These are phyloP conservation scores for Uropsilus gracilis DNA, from an alignment of 2,113 vertebrate species.

Conservation along the genomic window DNA sequence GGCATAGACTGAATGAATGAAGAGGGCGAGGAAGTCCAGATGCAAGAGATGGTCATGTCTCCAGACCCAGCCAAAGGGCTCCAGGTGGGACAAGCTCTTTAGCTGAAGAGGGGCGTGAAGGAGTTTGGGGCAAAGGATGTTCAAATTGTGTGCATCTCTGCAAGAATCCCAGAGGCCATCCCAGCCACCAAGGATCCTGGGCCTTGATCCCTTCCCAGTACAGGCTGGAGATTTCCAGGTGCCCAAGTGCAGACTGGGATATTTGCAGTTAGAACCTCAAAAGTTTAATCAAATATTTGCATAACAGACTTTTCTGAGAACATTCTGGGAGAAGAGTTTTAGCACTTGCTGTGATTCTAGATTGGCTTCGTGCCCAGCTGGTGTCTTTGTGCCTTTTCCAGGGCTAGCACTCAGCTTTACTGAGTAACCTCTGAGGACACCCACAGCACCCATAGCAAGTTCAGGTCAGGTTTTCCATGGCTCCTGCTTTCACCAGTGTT, in stretches of 20 bases:
- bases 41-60: neutral
- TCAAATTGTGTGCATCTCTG: neutral
- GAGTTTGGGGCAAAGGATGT: neutral
- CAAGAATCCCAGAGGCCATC: neutral
- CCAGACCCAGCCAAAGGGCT: neutral
- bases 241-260: neutral
- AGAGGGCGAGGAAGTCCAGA: neutral
- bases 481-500: neutral
- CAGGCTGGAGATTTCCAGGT: neutral
- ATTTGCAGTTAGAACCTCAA: neutral
- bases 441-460: rapidly evolving
- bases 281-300: constrained; percentile 46
- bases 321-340: neutral
- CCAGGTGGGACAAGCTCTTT: neutral
- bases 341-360: neutral
- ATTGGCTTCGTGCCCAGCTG: rapidly evolving
- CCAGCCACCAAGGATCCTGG: neutral
- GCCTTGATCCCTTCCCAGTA: neutral
- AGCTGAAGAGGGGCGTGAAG: neutral
- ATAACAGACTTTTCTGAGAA: neutral
- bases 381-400: rapidly evolving
- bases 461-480: rapidly evolving
- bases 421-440: rapidly evolving
- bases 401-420: neutral
- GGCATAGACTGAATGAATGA: neutral